Evolutionary conservation across 1,140 invertebrate genomes (phyloP).

Genomic region (Chionoecetes opilio): DNA sequence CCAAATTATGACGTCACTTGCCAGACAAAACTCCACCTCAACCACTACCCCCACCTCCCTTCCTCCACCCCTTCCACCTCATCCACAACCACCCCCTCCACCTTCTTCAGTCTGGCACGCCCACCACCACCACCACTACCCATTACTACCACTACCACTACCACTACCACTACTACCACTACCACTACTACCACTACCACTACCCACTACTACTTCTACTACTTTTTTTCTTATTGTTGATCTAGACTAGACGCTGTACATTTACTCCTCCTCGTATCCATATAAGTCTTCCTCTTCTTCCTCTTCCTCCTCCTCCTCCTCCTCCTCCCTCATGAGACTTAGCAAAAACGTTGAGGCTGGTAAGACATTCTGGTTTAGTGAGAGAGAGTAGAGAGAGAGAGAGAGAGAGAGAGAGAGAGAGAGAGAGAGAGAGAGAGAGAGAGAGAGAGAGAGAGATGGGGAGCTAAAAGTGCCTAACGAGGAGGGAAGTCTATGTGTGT

Average conservation of each 20-base stretch:
- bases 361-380: neutral
- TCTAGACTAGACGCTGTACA: neutral
- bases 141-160: neutral
- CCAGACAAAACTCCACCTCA: neutral
- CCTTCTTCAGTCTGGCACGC: neutral
- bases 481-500: neutral
- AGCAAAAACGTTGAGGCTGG: neutral
- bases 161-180: neutral
- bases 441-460: neutral
- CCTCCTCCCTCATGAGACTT: constrained; percentile 41
- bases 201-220: neutral
- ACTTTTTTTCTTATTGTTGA: neutral
- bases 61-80: neutral
- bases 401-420: neutral
- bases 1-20: neutral
- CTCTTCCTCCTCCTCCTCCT: constrained; percentile 41
- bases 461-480: neutral
- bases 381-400: neutral
- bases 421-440: neutral
- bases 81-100: neutral
- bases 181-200: neutral
- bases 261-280: neutral
- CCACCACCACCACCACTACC: constrained; percentile 24
- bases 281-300: neutral
- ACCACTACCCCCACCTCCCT: neutral